Percentiles rank a stretch among this genome's conserved stretches.
phyloP scores from a whole-genome alignment of 2,888 invertebrate genomes.

The Odontocolon sp. region DNA sequence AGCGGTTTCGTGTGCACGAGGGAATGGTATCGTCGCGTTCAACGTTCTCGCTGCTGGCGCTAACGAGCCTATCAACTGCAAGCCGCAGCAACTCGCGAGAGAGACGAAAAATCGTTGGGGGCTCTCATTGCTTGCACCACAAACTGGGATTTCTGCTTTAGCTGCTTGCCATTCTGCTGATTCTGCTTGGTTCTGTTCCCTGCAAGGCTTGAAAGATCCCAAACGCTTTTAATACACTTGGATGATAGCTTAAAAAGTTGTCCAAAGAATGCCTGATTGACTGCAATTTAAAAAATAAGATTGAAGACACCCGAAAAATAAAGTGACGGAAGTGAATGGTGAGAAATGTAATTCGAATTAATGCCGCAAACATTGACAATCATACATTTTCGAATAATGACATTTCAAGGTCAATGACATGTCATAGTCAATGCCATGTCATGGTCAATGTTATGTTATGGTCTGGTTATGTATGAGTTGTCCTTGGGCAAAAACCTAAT shows the following conservation, averaged over 20 bases:
- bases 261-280: neutral
- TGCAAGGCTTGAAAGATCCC: constrained; percentile 17
- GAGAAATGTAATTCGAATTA: no score
- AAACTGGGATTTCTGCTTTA: no score
- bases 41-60: constrained; percentile 32
- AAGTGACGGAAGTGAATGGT: neutral
- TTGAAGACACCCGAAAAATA: neutral
- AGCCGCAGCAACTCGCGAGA: constrained; percentile 41
- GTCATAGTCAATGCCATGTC: no score
- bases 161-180: neutral
- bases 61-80: constrained; percentile 60
- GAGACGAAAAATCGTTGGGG: constrained; percentile 22
- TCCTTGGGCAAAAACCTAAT: no score
- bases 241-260: neutral
- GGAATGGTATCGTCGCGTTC: constrained; percentile 35
- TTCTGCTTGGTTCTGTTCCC: neutral
- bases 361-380: no score
- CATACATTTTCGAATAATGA: no score
- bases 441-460: no score
- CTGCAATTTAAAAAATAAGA: neutral
- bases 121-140: constrained; percentile 26
- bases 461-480: no score
- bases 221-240: constrained; percentile 31
- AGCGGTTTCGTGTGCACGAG: constrained; percentile 5
- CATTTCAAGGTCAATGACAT: no score